phyloP scores from a whole-genome alignment of 2,888 invertebrate genomes.

The Cheiracanthium punctorium region DNA sequence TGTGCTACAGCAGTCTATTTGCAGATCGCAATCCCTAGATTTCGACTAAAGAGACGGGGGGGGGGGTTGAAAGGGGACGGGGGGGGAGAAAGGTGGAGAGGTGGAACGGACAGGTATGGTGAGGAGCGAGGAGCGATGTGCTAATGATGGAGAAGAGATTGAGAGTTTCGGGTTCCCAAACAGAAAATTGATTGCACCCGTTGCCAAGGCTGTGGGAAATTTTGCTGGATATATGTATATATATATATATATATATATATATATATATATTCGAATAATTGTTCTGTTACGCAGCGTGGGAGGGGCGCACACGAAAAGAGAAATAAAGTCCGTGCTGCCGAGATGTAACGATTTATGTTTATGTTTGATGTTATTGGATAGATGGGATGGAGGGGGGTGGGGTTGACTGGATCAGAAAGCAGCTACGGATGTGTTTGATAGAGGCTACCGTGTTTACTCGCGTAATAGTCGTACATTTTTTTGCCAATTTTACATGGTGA shows the following conservation, averaged over 20 bases:
- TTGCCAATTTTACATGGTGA: too few relatives aligned
- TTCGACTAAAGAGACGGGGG: neutral
- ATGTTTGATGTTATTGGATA: too few relatives aligned
- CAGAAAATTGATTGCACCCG: conserved; percentile 7
- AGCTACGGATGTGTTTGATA: too few relatives aligned
- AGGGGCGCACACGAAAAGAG: too few relatives aligned
- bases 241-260: neutral
- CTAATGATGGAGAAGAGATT: neutral
- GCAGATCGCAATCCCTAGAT: conserved; percentile 4
- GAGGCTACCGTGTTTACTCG: too few relatives aligned
- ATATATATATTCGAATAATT: too few relatives aligned
- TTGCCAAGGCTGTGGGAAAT: conserved; percentile 3
- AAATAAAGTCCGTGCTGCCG: too few relatives aligned
- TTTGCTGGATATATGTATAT: neutral
- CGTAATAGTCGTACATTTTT: too few relatives aligned
- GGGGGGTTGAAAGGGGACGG: neutral
- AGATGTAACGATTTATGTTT: too few relatives aligned
- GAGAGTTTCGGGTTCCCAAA: neutral
- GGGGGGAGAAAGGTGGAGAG: neutral
- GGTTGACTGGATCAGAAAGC: too few relatives aligned
- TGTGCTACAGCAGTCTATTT: conserved; percentile 8
- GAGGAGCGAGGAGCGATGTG: neutral
- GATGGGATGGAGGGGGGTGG: too few relatives aligned
- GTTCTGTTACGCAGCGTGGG: too few relatives aligned
- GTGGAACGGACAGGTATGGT: neutral